These are phyloP conservation scores for Azemiops feae DNA, from an alignment of 2,113 vertebrate species.

Conservation along the genomic window DNA sequence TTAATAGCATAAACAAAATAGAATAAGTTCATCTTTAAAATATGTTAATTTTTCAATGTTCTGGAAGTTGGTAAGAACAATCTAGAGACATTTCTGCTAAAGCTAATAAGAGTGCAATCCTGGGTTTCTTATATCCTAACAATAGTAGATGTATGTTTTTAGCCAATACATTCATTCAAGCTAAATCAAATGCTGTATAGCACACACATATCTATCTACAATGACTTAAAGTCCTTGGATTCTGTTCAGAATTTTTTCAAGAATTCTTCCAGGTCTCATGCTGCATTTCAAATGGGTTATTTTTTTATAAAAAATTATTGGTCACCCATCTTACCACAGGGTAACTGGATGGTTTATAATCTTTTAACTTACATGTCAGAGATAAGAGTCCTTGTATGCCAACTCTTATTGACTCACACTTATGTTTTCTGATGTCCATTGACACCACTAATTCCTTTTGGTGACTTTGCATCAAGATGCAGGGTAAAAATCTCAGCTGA, in stretches of 20 bases:
- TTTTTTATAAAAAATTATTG: no score
- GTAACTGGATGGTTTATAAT: no score
- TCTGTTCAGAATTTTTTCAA: not conserved
- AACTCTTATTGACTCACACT: not conserved
- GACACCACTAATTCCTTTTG: not conserved
- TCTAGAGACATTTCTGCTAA: not conserved
- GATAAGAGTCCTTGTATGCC: not conserved
- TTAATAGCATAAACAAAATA: not conserved
- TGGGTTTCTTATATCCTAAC: not conserved
- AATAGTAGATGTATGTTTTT: not conserved
- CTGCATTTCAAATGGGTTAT: not conserved
- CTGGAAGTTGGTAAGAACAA: not conserved
- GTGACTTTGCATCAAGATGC: not conserved
- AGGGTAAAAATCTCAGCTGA: not conserved
- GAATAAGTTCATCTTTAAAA: not conserved
- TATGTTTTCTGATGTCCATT: not conserved
- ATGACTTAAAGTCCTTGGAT: not conserved
- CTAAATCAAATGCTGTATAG: not conserved
- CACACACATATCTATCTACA: not conserved
- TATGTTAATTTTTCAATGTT: not conserved
- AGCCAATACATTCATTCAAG: not conserved
- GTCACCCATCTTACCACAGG: no score
- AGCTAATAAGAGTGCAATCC: not conserved
- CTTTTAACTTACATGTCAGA: not conserved
- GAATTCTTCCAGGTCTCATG: not conserved